Base-by-base conservation (phyloP, 2,113 vertebrate species). In the Aegypius monachus region DNA sequence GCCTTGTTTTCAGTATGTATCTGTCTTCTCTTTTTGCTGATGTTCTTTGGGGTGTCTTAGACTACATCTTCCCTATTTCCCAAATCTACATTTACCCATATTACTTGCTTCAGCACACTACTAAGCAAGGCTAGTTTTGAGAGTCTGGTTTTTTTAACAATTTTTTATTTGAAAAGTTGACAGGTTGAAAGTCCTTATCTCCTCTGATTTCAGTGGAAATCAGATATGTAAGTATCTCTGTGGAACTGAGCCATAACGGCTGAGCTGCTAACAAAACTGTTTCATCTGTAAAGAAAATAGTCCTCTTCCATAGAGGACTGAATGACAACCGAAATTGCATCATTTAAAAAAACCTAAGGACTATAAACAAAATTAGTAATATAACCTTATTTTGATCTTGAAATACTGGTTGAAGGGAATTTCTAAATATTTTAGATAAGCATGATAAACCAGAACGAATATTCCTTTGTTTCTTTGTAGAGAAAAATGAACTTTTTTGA, bases 181-280 rank as follows among this genome's bases (percentile, higher is more conserved):
- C 90, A 87, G 32, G 34, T 53, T 93, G 56, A 53, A 90, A 91
- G 66, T 67, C 31, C n/a, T 79, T 88, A 72, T 80, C 58, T 74
- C 55, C 43, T 88, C 71, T 61, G 71, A 91, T 94, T 66, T 94
- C 67, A 56, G 43, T 93, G 86, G 75, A 88, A 88, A 92, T 90
- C 50, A 63, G 62, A 59, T 75, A 38, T 7, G 26, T 90, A 86
- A 89, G 66, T 89, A 81, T 81, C 31, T 91, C 65, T 34, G 19
- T 89, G 92, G 61, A 87, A 74, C 50, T 50, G 67, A 95, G 72
- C 92, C 59, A n/a, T 94, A 52, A 70, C 62, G 82, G 61, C 74
- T 67, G 52, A 82, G 74, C 50, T 85, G 58, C 83, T 82, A 63
- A 50, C 43, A 72, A 90, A 92, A 77, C 48, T 88, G 27, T 88